phyloP scores from a whole-genome alignment of 2,113 vertebrate genomes.

The Nyctibius bracteatus region DNA sequence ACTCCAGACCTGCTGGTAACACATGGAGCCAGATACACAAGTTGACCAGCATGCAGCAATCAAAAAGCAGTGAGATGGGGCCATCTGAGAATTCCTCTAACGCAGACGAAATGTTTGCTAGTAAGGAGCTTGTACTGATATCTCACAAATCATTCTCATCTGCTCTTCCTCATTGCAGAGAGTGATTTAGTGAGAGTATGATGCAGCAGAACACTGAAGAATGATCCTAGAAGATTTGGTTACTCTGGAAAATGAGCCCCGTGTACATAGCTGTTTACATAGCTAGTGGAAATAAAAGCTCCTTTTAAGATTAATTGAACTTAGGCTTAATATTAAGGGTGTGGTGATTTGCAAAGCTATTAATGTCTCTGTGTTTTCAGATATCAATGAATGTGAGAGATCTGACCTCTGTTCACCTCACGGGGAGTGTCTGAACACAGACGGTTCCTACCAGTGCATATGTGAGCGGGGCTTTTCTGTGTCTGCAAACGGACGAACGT shows the following conservation, averaged over 20 bases:
- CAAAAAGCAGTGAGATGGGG: not conserved
- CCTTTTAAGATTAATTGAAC: not conserved
- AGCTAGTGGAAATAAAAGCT: not conserved
- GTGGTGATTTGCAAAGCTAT: not conserved
- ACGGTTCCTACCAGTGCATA: conserved; percentile 86
- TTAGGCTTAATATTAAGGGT: not conserved
- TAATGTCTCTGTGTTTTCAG: conserved; percentile 67
- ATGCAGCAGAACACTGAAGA: not conserved
- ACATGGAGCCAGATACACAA: not conserved
- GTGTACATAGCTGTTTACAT: not conserved
- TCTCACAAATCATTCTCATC: not conserved
- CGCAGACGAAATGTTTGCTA: not conserved
- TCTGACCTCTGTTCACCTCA: conserved; percentile 82
- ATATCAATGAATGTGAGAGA: conserved; percentile 89
- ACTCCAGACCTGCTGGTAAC: not conserved
- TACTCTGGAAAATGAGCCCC: not conserved
- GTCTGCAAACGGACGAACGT: conserved; percentile 73
- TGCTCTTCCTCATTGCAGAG: not conserved
- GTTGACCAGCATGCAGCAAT: not conserved
- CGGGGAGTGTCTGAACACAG: conserved; percentile 87
- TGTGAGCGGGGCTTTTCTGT: conserved; percentile 86
- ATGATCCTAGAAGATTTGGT: not conserved
- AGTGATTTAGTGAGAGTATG: not conserved
- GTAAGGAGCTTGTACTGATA: not conserved
- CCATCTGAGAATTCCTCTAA: not conserved